phyloP scores from a whole-genome alignment of 2,888 invertebrate genomes.

The Lymantria monacha region DNA sequence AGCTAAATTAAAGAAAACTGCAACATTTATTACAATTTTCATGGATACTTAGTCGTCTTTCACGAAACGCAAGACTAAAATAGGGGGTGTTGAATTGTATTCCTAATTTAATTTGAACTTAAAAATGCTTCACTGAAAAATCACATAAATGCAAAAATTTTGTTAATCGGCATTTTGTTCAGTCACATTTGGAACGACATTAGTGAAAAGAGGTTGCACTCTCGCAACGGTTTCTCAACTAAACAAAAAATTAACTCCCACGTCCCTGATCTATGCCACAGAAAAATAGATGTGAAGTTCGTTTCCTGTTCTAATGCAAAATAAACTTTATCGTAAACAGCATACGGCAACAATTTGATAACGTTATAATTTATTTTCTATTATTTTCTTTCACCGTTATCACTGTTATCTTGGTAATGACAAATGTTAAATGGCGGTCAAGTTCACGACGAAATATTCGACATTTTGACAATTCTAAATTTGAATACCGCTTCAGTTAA shows the following conservation, averaged over 20 bases:
- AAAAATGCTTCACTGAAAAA: no score
- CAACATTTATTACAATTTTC: no score
- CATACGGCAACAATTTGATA: background rate
- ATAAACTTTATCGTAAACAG: slow-evolving; percentile 3
- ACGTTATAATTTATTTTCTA: background rate
- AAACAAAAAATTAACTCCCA: slow-evolving; percentile 30
- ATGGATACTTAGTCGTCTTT: no score
- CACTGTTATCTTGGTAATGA: slow-evolving; percentile 4
- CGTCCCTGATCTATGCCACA: slow-evolving; percentile 34
- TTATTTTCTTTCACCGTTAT: background rate
- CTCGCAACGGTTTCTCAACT: slow-evolving; percentile 19
- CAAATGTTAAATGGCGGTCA: slow-evolving; percentile 8
- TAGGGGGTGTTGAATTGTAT: no score
- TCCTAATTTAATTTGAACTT: no score
- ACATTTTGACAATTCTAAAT: background rate
- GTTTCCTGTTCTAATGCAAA: slow-evolving; percentile 9
- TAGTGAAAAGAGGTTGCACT: slow-evolving; percentile 16
- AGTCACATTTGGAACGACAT: no score
- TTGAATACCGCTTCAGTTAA: background rate
- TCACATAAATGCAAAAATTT: no score
- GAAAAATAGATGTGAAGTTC: slow-evolving; percentile 4
- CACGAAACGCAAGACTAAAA: no score
- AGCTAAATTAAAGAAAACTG: no score
- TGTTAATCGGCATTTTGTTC: no score
- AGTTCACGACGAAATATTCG: slow-evolving; percentile 10